These are phyloP conservation scores for Oreochromis tanganicae DNA, from an alignment of 2,113 vertebrate species.

Conservation along the genomic window DNA sequence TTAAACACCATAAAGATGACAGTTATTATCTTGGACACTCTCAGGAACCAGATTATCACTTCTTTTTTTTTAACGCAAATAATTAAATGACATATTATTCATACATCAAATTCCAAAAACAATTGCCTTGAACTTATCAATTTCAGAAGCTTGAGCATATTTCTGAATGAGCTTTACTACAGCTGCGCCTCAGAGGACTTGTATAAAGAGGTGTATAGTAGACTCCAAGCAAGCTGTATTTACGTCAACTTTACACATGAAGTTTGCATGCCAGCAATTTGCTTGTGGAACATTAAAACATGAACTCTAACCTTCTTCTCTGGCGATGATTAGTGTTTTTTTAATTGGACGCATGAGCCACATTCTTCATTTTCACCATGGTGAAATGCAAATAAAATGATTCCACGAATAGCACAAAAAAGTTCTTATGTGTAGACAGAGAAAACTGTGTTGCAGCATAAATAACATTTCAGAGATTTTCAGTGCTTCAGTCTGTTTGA, in stretches of 20 bases:
- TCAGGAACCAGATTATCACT: not conserved
- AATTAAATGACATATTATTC: not conserved
- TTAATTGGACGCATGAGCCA: not conserved
- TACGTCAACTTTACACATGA: not conserved
- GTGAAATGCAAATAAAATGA: not conserved
- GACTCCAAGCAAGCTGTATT: not conserved
- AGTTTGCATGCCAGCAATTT: not conserved
- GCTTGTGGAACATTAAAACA: not conserved
- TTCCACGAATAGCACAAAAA: not conserved
- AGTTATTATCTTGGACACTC: not conserved
- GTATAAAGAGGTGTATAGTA: not conserved
- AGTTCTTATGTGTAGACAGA: not conserved
- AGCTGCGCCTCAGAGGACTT: not conserved
- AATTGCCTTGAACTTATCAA: not conserved
- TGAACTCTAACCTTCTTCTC: not conserved
- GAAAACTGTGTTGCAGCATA: not conserved
- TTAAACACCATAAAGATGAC: not conserved
- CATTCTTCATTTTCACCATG: not conserved
- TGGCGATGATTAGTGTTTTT: rapidly evolving
- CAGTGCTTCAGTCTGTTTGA: not conserved
- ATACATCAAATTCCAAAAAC: not conserved
- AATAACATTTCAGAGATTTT: not conserved
- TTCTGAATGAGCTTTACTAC: not conserved
- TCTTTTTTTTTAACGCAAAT: not conserved
- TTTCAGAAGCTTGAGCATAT: not conserved